Evolutionary conservation across 2,797 vertebrate species (phyloP).

Genomic region (Sebastes glaucus): DNA sequence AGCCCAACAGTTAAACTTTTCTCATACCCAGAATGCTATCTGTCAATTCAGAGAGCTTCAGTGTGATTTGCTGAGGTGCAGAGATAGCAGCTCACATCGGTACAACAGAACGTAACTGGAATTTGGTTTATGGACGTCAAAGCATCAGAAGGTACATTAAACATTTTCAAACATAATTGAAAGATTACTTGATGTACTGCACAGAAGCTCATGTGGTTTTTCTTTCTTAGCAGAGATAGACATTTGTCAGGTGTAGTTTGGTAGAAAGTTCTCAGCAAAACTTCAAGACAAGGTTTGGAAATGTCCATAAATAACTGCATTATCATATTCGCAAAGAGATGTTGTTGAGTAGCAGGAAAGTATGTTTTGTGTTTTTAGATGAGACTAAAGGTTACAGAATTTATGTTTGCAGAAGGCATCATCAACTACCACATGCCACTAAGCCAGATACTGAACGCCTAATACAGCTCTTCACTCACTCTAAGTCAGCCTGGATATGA

Average conservation of each 20-base stretch:
- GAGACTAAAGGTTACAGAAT: background rate
- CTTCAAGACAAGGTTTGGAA: background rate
- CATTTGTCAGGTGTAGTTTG: background rate
- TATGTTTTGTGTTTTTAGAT: background rate
- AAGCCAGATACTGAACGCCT: background rate
- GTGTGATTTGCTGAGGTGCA: constrained; percentile 9
- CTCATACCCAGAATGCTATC: background rate
- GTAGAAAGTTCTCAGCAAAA: background rate
- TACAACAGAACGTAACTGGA: background rate
- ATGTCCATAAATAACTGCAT: background rate
- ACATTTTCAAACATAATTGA: background rate
- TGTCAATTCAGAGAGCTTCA: background rate
- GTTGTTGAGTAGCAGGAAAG: background rate
- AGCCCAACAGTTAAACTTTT: background rate
- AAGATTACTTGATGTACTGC: background rate
- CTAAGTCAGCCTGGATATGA: background rate
- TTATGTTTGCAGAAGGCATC: constrained; percentile 3
- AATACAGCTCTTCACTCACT: background rate
- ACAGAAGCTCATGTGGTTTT: background rate
- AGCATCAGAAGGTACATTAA: background rate
- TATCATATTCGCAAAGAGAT: background rate
- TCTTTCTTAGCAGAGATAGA: background rate
- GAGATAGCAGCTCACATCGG: background rate
- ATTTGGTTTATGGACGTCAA: background rate
- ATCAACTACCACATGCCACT: background rate